These are phyloP conservation scores for Zaprionus kolodkinae DNA, from an alignment of 1,140 invertebrate species.

Conservation along the genomic window DNA sequence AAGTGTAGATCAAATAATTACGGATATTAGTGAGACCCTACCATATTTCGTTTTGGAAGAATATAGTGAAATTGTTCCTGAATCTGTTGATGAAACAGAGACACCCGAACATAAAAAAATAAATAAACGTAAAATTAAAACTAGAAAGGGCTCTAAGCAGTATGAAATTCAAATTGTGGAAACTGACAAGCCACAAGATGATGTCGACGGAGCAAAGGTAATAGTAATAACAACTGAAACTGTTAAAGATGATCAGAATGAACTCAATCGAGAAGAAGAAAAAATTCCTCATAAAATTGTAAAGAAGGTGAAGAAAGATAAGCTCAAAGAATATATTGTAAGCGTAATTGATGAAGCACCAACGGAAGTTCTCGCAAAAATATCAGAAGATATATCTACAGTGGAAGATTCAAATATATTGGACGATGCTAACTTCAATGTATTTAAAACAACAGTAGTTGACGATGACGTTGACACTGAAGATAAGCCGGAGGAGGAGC, in stretches of 20 bases:
- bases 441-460: slow-evolving; percentile 63
- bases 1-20: slow-evolving; percentile 52
- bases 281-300: slow-evolving; percentile 67
- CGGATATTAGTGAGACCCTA: slow-evolving; percentile 45
- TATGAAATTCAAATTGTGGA: slow-evolving; percentile 84
- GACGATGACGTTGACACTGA: slow-evolving; percentile 45
- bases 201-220: slow-evolving; percentile 64
- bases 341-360: slow-evolving; percentile 66
- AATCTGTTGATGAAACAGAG: slow-evolving; percentile 5
- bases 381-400: slow-evolving; percentile 50
- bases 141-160: slow-evolving; percentile 80
- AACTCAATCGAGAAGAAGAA: slow-evolving; percentile 39
- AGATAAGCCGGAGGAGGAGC: slow-evolving; percentile 22
- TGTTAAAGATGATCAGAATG: slow-evolving; percentile 45
- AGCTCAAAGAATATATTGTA: slow-evolving; percentile 71
- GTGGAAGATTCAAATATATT: neutral
- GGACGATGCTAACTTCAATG: slow-evolving; percentile 30
- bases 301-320: slow-evolving; percentile 71
- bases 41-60: slow-evolving; percentile 53
- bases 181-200: slow-evolving; percentile 49
- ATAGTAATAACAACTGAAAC: slow-evolving; percentile 78
- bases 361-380: slow-evolving; percentile 53
- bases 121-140: slow-evolving; percentile 84
- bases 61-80: slow-evolving; percentile 15
- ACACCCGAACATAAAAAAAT: slow-evolving; percentile 31